phyloP scores from a whole-genome alignment of 1,140 invertebrate species.

The Lasaia peninsularis region DNA sequence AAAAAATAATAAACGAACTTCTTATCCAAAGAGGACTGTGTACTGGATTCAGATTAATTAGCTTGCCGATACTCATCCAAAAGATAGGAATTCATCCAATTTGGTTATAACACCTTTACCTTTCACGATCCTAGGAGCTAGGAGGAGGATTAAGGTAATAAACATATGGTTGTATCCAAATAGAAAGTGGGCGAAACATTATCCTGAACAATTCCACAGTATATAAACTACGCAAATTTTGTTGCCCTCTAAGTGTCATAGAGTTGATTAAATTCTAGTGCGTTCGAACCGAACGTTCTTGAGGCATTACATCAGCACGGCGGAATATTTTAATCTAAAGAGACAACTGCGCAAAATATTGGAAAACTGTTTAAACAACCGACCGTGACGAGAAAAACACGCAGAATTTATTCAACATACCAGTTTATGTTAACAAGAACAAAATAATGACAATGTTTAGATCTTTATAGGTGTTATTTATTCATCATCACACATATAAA shows the following conservation, averaged over 20 bases:
- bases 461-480: neutral
- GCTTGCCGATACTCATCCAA: too few species aligned
- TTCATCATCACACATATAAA: too few species aligned
- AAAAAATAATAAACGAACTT: too few species aligned
- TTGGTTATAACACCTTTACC: too few species aligned
- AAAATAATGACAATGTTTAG: neutral
- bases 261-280: constrained; percentile 10
- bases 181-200: neutral
- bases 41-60: too few species aligned
- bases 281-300: constrained; percentile 23
- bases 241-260: constrained; percentile 8
- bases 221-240: constrained; percentile 3
- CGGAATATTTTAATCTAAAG: constrained; percentile 22
- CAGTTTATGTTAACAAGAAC: neutral
- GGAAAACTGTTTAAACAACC: constrained; percentile 63
- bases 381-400: constrained; percentile 42
- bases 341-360: constrained; percentile 58
- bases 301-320: constrained; percentile 45
- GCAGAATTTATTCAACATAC: constrained; percentile 4
- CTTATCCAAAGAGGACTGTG: too few species aligned
- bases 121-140: too few species aligned
- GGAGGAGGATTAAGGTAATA: too few species aligned
- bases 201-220: neutral
- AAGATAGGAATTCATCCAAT: too few species aligned
- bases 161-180: neutral